These are phyloP conservation scores for Eleutherodactylus coqui DNA, from an alignment of 2,797 vertebrate genomes.

Conservation along the genomic window DNA sequence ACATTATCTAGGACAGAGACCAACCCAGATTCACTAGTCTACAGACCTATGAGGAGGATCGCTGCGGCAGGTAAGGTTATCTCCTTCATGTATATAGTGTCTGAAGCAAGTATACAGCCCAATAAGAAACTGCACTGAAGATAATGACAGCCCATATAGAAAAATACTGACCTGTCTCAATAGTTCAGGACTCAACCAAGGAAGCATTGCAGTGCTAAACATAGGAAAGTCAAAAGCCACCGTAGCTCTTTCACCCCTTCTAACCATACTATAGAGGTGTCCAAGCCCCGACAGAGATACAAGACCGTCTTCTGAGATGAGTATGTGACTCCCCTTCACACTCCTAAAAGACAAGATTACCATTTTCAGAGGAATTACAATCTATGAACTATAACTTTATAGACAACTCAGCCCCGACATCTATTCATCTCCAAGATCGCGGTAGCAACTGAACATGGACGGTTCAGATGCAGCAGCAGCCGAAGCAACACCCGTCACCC, in stretches of 20 bases:
- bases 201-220: constrained; percentile 91
- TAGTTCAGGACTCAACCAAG: constrained; percentile 97
- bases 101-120: neutral
- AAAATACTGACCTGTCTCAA: constrained; percentile 80
- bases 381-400: neutral
- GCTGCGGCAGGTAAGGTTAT: neutral
- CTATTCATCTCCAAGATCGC: neutral
- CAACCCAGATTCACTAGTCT: neutral
- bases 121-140: neutral
- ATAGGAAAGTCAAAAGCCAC: constrained; percentile 93
- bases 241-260: constrained; percentile 86
- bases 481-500: neutral
- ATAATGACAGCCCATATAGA: neutral
- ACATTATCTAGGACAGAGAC: neutral
- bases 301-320: constrained; percentile 91
- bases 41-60: neutral
- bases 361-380: constrained; percentile 8
- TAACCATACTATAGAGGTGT: constrained; percentile 92
- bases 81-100: neutral
- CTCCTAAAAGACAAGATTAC: constrained; percentile 80
- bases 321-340: constrained; percentile 96
- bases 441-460: no score
- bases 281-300: constrained; percentile 94
- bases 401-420: neutral
- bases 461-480: neutral